Evolutionary conservation across 1,140 invertebrate genomes (phyloP).

Genomic region (Brachionus asplanchnoidis): DNA sequence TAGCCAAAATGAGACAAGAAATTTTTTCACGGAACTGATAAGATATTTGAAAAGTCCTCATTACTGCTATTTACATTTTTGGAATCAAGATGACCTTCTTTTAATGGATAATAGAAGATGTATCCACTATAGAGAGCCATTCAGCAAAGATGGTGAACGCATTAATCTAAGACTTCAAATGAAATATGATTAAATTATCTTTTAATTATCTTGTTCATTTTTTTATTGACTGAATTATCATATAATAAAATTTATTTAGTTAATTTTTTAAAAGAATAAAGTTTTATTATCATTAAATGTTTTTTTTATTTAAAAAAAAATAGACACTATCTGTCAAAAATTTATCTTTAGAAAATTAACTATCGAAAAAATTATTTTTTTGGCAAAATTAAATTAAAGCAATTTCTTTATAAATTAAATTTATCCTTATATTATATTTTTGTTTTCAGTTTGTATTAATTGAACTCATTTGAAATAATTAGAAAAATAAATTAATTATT

Average conservation of each 20-base stretch:
- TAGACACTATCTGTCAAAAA: neutral
- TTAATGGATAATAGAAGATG: neutral
- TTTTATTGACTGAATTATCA: neutral
- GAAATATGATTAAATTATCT: neutral
- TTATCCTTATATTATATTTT: neutral
- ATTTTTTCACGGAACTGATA: neutral
- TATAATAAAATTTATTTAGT: neutral
- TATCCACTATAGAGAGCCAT: neutral
- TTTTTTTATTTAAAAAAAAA: neutral
- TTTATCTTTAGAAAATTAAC: neutral
- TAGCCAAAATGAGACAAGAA: neutral
- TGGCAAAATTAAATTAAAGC: neutral
- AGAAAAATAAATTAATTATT: too few species aligned
- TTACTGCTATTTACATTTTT: neutral
- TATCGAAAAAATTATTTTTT: neutral
- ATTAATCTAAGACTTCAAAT: neutral
- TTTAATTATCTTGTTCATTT: neutral
- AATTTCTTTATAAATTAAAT: neutral
- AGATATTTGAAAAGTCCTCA: neutral
- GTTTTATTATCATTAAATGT: neutral
- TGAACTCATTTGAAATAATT: too few species aligned
- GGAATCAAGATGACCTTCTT: neutral
- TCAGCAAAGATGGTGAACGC: neutral
- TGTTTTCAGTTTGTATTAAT: neutral
- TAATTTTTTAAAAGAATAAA: neutral